Evolutionary conservation across 2,888 invertebrate species (phyloP).

Genomic region (Caenorhabditis sp.): DNA sequence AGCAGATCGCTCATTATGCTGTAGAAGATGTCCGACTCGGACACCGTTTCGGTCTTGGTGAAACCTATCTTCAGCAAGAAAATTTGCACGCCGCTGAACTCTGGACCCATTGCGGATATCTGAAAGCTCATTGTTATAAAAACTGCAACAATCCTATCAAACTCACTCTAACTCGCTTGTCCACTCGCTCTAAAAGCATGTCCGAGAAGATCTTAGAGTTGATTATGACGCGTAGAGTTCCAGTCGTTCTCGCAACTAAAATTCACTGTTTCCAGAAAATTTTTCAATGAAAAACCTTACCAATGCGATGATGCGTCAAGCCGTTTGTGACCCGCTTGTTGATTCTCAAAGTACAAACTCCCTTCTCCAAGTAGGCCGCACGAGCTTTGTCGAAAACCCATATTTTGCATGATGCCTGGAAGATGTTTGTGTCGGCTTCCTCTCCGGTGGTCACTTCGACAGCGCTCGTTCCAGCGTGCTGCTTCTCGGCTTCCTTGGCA

Average conservation of each 20-base stretch:
- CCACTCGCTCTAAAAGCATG: slow-evolving; percentile 78
- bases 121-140: slow-evolving; percentile 26
- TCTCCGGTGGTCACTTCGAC: slow-evolving; percentile 78
- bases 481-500: slow-evolving; percentile 65
- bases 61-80: slow-evolving; percentile 76
- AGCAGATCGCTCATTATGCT: slow-evolving; percentile 54
- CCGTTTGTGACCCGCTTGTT: slow-evolving; percentile 63
- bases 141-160: neutral
- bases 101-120: slow-evolving; percentile 78
- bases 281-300: slow-evolving; percentile 22
- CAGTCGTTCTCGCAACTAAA: slow-evolving; percentile 79
- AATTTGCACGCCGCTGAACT: slow-evolving; percentile 76
- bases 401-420: slow-evolving; percentile 78
- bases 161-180: slow-evolving; percentile 72
- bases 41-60: slow-evolving; percentile 55
- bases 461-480: slow-evolving; percentile 68
- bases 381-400: slow-evolving; percentile 76
- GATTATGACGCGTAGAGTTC: slow-evolving; percentile 78
- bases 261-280: too few species aligned
- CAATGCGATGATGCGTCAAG: slow-evolving; percentile 64
- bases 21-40: slow-evolving; percentile 55
- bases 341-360: slow-evolving; percentile 69
- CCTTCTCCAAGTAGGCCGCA: slow-evolving; percentile 77
- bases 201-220: slow-evolving; percentile 78
- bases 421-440: slow-evolving; percentile 75